These are phyloP conservation scores for Spheniscus mendiculus DNA, from an alignment of 2,113 vertebrate genomes.

Conservation along the genomic window DNA sequence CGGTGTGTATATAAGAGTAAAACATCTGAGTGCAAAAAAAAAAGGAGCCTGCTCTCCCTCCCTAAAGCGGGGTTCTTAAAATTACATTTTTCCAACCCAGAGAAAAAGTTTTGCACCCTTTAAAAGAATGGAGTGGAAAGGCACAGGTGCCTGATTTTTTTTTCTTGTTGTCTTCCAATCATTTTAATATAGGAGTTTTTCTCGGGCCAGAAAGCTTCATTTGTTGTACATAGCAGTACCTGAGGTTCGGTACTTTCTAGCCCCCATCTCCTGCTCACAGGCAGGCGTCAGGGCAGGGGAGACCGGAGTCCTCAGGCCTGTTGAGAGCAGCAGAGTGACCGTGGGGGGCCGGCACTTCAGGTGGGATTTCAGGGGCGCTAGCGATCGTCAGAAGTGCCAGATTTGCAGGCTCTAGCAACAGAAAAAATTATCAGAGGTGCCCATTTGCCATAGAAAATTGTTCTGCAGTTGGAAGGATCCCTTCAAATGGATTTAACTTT, in stretches of 20 bases:
- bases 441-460: neutral
- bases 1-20: fast-evolving
- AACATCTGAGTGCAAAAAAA: neutral
- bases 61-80: neutral
- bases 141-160: neutral
- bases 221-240: neutral
- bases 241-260: neutral
- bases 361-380: neutral
- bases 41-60: neutral
- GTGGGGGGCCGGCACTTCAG: neutral
- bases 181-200: neutral
- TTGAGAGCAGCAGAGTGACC: neutral
- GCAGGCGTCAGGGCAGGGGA: neutral
- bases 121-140: neutral
- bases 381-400: neutral
- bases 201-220: neutral
- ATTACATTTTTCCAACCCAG: neutral
- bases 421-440: neutral
- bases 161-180: neutral
- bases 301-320: neutral
- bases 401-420: neutral
- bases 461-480: neutral
- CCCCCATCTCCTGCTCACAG: fast-evolving
- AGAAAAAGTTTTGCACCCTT: neutral
- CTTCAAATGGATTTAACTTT: neutral